Percentiles rank a stretch among this genome's conserved stretches.
phyloP scores from a whole-genome alignment of 1,140 invertebrate species.

The Battus philenor region DNA sequence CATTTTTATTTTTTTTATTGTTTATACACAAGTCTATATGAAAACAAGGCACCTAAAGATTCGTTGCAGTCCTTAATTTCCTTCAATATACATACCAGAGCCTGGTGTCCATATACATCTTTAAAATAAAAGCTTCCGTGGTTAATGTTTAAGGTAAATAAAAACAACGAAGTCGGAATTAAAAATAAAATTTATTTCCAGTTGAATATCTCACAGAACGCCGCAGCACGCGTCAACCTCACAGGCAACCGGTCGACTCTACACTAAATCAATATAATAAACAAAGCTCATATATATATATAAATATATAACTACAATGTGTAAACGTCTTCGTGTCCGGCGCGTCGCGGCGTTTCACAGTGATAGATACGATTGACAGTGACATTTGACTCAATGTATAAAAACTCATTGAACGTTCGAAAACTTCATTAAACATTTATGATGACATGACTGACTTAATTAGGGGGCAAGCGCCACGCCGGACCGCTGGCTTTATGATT shows the following conservation, averaged over 20 bases:
- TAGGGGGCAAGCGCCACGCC: constrained; percentile 31
- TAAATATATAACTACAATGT: constrained; percentile 65
- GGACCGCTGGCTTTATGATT: constrained; percentile 60
- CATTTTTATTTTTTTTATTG: too few relatives aligned
- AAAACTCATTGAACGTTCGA: too few relatives aligned
- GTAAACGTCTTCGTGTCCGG: constrained; percentile 47
- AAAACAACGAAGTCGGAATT: constrained; percentile 43
- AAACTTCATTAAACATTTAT: too few relatives aligned
- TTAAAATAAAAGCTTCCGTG: too few relatives aligned
- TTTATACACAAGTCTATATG: too few relatives aligned
- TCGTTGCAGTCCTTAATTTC: too few relatives aligned
- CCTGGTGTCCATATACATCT: too few relatives aligned
- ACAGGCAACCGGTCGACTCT: constrained; percentile 37
- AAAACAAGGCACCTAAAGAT: too few relatives aligned
- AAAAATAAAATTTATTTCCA: constrained; percentile 74
- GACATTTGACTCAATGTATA: too few relatives aligned
- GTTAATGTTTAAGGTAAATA: constrained; percentile 20
- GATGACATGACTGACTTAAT: too few relatives aligned
- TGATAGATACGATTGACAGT: not conserved
- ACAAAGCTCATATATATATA: constrained; percentile 69
- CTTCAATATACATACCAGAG: too few relatives aligned
- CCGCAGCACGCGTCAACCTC: constrained; percentile 33
- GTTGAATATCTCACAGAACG: constrained; percentile 63
- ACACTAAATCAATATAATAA: constrained; percentile 50
- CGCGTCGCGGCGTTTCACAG: constrained; percentile 25